Evolutionary conservation across 2,113 vertebrate genomes (phyloP).

Genomic region (Gopherus flavomarginatus): DNA sequence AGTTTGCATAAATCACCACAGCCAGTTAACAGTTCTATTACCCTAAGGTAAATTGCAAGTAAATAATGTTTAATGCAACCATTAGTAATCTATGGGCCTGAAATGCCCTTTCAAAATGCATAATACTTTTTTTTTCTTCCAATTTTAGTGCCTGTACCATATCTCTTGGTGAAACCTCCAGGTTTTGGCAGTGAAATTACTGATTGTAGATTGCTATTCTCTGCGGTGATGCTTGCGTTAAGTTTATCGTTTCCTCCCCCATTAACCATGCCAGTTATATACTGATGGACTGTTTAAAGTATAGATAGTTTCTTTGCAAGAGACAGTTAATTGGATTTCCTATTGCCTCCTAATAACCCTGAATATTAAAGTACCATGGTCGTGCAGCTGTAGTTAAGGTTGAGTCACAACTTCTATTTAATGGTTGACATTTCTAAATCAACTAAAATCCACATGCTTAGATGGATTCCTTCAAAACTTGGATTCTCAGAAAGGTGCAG

Average conservation of each 20-base stretch:
- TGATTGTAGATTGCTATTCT: slow-evolving; percentile 13
- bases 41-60: slow-evolving; percentile 1
- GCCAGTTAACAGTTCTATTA: slow-evolving; percentile 36
- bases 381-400: background rate
- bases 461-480: background rate
- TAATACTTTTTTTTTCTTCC: background rate
- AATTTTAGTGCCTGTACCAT: background rate
- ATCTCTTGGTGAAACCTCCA: slow-evolving; percentile 14
- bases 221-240: background rate
- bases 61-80: background rate
- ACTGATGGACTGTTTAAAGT: background rate
- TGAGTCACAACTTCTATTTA: background rate
- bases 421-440: background rate
- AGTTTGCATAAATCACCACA: slow-evolving; percentile 39
- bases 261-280: background rate
- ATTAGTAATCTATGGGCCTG: slow-evolving; percentile 9
- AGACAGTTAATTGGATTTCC: background rate
- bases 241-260: slow-evolving; percentile 6
- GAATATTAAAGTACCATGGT: background rate
- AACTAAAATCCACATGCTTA: background rate
- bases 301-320: background rate
- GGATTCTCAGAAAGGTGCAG: background rate
- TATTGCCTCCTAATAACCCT: background rate
- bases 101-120: background rate
- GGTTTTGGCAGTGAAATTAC: slow-evolving; percentile 31